Percentiles rank a stretch among this genome's conserved stretches.
Conservation (phyloP, 2,113 vertebrate species). For the Sturnus vulgaris region DNA sequence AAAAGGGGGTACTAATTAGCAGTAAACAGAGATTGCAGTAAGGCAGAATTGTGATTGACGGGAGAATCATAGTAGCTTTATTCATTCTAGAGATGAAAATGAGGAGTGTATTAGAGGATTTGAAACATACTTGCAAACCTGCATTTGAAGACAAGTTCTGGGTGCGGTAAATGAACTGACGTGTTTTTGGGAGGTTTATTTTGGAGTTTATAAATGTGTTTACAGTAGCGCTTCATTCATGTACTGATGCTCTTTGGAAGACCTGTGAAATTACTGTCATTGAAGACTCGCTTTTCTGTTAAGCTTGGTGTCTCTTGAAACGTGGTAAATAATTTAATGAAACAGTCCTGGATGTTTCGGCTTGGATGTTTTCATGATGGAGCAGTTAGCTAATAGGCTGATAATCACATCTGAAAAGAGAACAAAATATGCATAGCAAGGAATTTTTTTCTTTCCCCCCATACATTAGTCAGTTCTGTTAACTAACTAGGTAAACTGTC, state of each 20-base stretch:
- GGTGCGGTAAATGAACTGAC: background rate
- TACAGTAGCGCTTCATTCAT: accelerated
- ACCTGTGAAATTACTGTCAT: background rate
- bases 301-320: background rate
- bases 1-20: background rate
- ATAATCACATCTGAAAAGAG: background rate
- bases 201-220: background rate
- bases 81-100: background rate
- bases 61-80: background rate
- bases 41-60: background rate
- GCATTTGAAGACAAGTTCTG: background rate
- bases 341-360: background rate
- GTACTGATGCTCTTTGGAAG: background rate
- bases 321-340: background rate
- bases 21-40: background rate
- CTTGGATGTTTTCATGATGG: background rate
- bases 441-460: background rate
- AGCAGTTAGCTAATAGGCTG: background rate
- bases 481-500: background rate
- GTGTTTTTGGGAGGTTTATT: background rate
- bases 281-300: background rate
- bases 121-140: background rate
- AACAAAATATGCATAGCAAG: background rate
- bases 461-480: background rate
- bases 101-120: background rate